Percentiles rank a stretch among this genome's conserved stretches.
phyloP scores from a whole-genome alignment of 2,888 invertebrate species.

The Druceiella hillmani region DNA sequence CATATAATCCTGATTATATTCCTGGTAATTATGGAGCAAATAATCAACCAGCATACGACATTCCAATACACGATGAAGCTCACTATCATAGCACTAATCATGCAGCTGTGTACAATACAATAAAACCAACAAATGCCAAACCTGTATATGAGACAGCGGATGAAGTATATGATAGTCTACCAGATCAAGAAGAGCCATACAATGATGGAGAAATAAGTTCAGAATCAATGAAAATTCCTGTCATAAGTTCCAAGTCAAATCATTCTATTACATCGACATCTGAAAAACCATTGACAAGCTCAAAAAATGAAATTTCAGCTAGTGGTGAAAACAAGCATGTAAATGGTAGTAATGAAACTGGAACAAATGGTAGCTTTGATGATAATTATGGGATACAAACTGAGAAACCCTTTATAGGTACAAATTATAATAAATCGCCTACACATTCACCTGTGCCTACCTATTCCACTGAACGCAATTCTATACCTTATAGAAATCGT shows the following conservation, averaged over 20 bases:
- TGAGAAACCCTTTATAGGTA: conserved; percentile 39
- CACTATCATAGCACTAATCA: conserved; percentile 13
- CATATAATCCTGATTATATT: conserved; percentile 35
- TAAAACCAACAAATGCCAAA: conserved; percentile 30
- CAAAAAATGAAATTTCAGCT: conserved; percentile 32
- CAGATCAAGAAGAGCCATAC: conserved; percentile 30
- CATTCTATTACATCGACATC: conserved; percentile 22
- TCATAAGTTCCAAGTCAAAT: conserved; percentile 39
- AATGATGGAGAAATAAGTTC: conserved; percentile 43
- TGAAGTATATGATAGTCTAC: conserved; percentile 45
- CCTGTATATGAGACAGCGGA: conserved; percentile 43
- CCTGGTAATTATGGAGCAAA: conserved; percentile 34
- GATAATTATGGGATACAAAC: conserved; percentile 43
- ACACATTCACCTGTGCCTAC: conserved; percentile 31
- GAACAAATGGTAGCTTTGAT: conserved; percentile 21
- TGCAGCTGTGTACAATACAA: conserved; percentile 13
- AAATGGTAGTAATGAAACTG: conserved; percentile 29
- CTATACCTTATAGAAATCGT: conserved; percentile 30
- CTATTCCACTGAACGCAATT: conserved; percentile 38
- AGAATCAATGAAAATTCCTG: conserved; percentile 46
- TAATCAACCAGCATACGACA: conserved; percentile 43
- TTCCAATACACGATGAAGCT: conserved; percentile 43
- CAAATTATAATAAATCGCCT: conserved; percentile 31
- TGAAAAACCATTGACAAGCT: conserved; percentile 31
- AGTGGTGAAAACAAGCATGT: conserved; percentile 27